Percentiles rank a stretch among this genome's conserved stretches.
These are phyloP conservation scores for Sarotherodon lohbergeri DNA, from an alignment of 2,113 vertebrate genomes.

Conservation along the genomic window DNA sequence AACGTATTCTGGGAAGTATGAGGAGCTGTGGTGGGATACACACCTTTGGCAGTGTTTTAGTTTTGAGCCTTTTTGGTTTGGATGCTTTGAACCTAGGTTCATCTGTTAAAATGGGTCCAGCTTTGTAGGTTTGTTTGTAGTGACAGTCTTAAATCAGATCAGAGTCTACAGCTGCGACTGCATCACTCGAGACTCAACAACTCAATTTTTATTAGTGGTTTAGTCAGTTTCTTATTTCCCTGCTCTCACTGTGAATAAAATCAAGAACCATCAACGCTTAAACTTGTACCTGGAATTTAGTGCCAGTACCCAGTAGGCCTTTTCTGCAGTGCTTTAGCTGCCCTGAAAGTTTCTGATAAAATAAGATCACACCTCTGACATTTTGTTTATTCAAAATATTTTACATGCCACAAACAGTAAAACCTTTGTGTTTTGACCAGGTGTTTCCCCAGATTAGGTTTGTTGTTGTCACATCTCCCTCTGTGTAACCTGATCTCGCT, in stretches of 20 bases:
- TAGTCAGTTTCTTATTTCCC: neutral
- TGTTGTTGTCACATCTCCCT: neutral
- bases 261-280: neutral
- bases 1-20: neutral
- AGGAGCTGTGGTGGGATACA: neutral
- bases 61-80: neutral
- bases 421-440: neutral
- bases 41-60: neutral
- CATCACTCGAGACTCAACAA: neutral
- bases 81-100: neutral
- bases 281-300: neutral
- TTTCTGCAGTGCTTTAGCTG: neutral
- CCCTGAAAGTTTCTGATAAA: neutral
- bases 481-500: neutral
- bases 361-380: neutral
- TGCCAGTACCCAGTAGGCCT: neutral
- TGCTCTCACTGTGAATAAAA: neutral
- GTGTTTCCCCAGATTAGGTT: neutral
- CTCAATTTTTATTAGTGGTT: neutral
- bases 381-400: neutral
- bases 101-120: neutral
- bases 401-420: neutral
- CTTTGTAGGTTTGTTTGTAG: neutral
- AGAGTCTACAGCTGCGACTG: neutral
- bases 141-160: neutral